Evolutionary conservation across 2,797 vertebrate genomes (phyloP).

Genomic region (Natrix natrix): DNA sequence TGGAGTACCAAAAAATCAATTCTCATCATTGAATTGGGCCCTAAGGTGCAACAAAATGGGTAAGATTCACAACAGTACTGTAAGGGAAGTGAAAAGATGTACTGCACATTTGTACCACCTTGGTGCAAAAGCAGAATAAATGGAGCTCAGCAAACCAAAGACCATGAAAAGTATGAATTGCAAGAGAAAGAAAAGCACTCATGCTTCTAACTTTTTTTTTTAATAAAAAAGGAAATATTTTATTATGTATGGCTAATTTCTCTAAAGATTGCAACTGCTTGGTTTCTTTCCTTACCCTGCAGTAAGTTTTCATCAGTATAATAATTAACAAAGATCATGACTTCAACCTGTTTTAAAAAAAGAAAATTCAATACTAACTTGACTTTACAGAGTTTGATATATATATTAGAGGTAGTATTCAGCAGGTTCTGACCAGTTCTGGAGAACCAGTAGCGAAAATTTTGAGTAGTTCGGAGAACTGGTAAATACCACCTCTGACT

Average conservation of each 20-base stretch:
- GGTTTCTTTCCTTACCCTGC: not conserved
- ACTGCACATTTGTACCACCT: not conserved
- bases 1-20: conserved; percentile 70
- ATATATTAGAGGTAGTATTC: no score
- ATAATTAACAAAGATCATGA: not conserved
- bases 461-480: no score
- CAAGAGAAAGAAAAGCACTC: not conserved
- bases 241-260: not conserved
- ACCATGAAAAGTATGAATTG: not conserved
- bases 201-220: not conserved
- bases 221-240: not conserved
- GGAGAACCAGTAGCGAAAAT: no score
- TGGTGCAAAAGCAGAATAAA: not conserved
- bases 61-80: conserved; percentile 46
- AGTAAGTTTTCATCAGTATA: not conserved
- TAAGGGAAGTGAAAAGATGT: conserved; percentile 41
- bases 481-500: no score
- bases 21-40: conserved; percentile 65
- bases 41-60: conserved; percentile 62
- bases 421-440: no score
- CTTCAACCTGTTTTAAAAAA: not conserved
- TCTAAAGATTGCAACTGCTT: not conserved
- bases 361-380: not conserved
- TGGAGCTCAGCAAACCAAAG: not conserved
- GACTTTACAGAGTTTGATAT: not conserved